Evolutionary conservation across 1,140 invertebrate genomes (phyloP).

Genomic region (Adelges cooleyi): DNA sequence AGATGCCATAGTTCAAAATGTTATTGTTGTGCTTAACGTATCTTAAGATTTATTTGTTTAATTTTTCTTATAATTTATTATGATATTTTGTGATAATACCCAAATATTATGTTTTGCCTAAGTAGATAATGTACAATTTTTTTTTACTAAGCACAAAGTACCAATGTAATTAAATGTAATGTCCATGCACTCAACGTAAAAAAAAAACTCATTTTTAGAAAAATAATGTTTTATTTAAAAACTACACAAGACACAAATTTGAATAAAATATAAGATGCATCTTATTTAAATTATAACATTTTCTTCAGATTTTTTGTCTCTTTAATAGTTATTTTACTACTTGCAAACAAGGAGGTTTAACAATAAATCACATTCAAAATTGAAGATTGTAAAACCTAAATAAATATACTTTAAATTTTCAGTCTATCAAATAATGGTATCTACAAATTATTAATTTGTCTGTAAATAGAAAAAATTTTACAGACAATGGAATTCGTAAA

Average conservation of each 20-base stretch:
- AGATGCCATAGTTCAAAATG: conserved; percentile 7
- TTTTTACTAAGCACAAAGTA: not conserved
- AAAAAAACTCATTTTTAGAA: too few species aligned
- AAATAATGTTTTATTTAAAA: conserved; percentile 2
- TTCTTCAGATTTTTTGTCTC: too few species aligned
- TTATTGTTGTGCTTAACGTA: conserved; percentile 21
- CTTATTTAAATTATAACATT: conserved; percentile 8
- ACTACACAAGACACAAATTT: conserved; percentile 11
- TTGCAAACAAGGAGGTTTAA: too few species aligned
- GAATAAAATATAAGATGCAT: conserved; percentile 10
- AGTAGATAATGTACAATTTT: not conserved
- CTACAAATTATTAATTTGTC: not conserved
- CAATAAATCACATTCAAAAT: not conserved
- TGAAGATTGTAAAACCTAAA: conserved; percentile 8
- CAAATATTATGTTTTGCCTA: conserved; percentile 1
- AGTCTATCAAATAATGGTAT: conserved; percentile 15
- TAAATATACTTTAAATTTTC: conserved; percentile 11
- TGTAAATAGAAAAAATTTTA: not conserved
- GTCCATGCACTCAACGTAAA: too few species aligned
- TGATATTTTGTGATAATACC: conserved; percentile 1
- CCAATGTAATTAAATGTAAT: too few species aligned
- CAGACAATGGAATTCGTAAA: conserved; percentile 3
- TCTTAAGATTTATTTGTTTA: conserved; percentile 14
- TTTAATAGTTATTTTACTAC: too few species aligned
- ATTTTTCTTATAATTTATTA: not conserved